Percentiles rank a stretch among this genome's conserved stretches.
Evolutionary conservation across 64 coral and sea anemone species (phyloP).

Genomic region (Montipora foliosa): DNA sequence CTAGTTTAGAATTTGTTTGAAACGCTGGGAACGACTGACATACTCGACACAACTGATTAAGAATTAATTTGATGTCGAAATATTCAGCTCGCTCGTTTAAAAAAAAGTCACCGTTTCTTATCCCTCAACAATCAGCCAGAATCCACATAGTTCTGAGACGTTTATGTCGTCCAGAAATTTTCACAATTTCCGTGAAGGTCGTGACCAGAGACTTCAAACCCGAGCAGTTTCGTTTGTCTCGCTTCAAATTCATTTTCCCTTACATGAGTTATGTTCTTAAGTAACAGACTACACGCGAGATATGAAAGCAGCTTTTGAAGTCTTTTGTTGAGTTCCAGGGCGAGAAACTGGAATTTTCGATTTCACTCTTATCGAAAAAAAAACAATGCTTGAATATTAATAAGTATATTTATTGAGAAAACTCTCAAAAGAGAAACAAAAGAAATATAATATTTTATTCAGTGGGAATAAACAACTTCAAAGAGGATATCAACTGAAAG

Average conservation of each 20-base stretch:
- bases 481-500: neutral
- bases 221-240: neutral
- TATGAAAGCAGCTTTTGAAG: neutral
- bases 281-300: neutral
- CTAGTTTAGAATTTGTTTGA: neutral
- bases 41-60: conserved; percentile 36
- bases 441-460: neutral
- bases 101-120: neutral
- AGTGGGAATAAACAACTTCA: neutral
- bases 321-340: neutral
- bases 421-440: neutral
- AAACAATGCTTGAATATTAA: neutral
- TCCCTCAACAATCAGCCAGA: neutral
- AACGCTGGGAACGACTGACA: neutral
- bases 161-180: neutral
- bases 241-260: neutral
- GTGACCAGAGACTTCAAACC: neutral
- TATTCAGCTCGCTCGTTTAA: neutral
- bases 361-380: neutral
- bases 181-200: neutral
- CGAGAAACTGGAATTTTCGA: neutral
- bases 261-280: no score
- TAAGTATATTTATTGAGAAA: neutral
- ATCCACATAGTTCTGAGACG: no score
- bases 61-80: conserved; percentile 29